Base-by-base conservation (phyloP, 2,888 invertebrate species). In the Aphidoletes aphidimyza region DNA sequence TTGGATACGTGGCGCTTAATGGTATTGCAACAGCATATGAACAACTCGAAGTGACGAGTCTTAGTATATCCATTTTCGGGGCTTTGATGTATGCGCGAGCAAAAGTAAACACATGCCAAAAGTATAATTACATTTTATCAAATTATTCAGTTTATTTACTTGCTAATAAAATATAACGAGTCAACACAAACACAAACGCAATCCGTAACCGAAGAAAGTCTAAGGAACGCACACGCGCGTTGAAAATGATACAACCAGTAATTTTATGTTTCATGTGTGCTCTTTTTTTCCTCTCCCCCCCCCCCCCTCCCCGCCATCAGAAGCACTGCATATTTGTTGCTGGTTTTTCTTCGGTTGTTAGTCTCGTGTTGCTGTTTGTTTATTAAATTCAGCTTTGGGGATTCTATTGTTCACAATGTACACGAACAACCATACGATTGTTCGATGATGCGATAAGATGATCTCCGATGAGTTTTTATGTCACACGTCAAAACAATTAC, bases 141-240 rank as follows among this genome's bases (percentile, higher is more conserved):
- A 69, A 69, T 69, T 69, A 69, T 69, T 69, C 69, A 69, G 69
- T 69, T 69, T 69, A 69, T 69, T 69, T 69, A 69, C 69, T 14
- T 30, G 69, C 69, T 30, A 69, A 69, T 69, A 69, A 69, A 69
- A 69, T 69, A 14, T 69, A 69, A 69, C 69, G 69, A 69, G 30
- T 69, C 30, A 30, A 30, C 2, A 30, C 14, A 69, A 69, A 30
- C 69, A 69, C 26, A 69, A n/a, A 69, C 69, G 26, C 69, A 1
- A 69, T 34, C 54, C 34, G 22, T 22, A 2, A 26, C 26, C 17
- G 47, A 47, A 47, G 19, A 47, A 2, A 47, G 2, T 17, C 19
- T 2, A n/a, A 47, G 19, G 19, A 47, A 47, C 8, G 26, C 54
- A 26, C 0, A 2, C 5, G 5, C n/a, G 26, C 5, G 26, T 26